Evolutionary conservation across 2,113 vertebrate genomes (phyloP), one percentile per base, ranked within the genome.

Genomic region (Synodontis membranacea): DNA sequence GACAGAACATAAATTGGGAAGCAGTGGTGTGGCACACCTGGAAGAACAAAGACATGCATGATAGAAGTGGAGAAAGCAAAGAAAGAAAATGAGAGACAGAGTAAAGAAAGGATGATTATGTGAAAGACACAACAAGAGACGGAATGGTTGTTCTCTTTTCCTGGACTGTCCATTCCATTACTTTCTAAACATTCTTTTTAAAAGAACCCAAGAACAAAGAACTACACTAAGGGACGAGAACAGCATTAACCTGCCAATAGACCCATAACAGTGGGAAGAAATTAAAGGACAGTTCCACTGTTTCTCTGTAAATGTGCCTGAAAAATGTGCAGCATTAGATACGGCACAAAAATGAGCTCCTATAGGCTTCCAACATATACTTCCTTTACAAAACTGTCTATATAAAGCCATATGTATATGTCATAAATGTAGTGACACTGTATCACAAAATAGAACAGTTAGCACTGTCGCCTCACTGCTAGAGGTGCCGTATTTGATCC

Each of bases 21-120:
- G 89, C 93, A 94, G 92, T 91, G 94, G 93, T 93, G 93, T 87
- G 52, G 91, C 92, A 93, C 91, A 93, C 93, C 93, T 94, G 93
- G 93, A 91, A 91, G 90, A 89, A 93, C 79, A 72, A 91, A 90
- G 90, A 79, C 74, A 86, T 62, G 21, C 25, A 5, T 66, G 44
- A 85, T 89, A 89, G 87, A 80, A 2, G 84, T 54, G 88, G 68
- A 81, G 80, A 50, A 50, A 46, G 72, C 39, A 46, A 46, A 39
- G 54, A 52, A 23, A 82, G 19, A 62, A 34, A 78, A 52, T 7
- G 70, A 50, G 80, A 54, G 88, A 90, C 81, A 87, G 86, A 89
- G 84, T 88, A 83, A n/a, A 83, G 58, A 74, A 58, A 84, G 37
- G 12, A 76, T 34, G 52, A 84, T 46, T 19, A 46, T 25, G 15